Evolutionary conservation across 2,113 vertebrate genomes (phyloP).

Genomic region (Phalacrocorax brasilianus): DNA sequence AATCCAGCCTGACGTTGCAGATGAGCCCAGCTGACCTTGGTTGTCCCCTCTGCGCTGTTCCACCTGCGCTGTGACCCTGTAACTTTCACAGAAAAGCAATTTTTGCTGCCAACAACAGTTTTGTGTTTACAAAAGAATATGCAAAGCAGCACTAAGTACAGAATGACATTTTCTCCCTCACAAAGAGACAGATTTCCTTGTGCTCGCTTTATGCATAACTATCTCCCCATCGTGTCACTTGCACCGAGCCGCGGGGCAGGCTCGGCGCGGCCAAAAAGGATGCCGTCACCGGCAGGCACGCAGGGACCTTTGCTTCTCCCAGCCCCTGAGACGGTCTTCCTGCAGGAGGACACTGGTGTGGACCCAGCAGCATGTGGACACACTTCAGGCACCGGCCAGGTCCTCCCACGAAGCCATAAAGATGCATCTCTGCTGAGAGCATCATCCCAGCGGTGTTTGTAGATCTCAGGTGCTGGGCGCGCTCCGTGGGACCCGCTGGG

Average conservation of each 20-base stretch:
- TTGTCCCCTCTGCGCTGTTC: background rate
- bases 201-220: background rate
- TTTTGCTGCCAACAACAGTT: slow-evolving; percentile 15
- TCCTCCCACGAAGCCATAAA: background rate
- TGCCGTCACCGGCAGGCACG: background rate
- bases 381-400: fast-evolving
- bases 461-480: background rate
- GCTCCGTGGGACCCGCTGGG: background rate
- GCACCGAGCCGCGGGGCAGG: background rate
- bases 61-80: slow-evolving; percentile 40
- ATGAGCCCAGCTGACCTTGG: background rate
- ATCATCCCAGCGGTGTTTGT: background rate
- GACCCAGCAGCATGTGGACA: background rate
- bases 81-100: background rate
- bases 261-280: slow-evolving; percentile 9
- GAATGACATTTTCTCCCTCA: slow-evolving; percentile 56
- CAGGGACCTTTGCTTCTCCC: background rate
- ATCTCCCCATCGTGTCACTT: slow-evolving; percentile 6
- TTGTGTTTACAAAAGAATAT: slow-evolving; percentile 40
- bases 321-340: background rate
- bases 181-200: slow-evolving; percentile 56
- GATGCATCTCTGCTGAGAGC: fast-evolving
- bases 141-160: slow-evolving; percentile 61
- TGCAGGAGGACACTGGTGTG: background rate
- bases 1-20: background rate